phyloP scores from a whole-genome alignment of 37 sponge, comb jelly and placozoan species.

The Spongia lamella region DNA sequence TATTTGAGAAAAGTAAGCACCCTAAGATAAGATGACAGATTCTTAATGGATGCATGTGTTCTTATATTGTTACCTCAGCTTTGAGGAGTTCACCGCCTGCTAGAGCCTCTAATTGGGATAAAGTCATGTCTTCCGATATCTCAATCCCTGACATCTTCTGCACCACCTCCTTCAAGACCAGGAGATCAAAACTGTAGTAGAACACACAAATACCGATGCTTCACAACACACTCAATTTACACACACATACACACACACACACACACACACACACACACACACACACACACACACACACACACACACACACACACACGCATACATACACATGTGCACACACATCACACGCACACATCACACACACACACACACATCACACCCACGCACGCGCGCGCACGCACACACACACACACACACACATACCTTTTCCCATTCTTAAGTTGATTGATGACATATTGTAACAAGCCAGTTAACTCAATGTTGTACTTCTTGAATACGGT shows the following conservation, averaged over 20 bases:
- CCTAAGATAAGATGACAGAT: slow-evolving; percentile 27
- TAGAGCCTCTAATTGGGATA: slow-evolving; percentile 88
- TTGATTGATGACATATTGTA: slow-evolving; percentile 97
- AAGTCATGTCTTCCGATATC: slow-evolving; percentile 81
- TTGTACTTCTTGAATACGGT: slow-evolving; percentile 95
- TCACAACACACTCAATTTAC: background rate
- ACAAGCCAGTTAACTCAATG: slow-evolving; percentile 80
- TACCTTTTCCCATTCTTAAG: slow-evolving; percentile 96
- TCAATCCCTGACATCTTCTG: slow-evolving; percentile 98
- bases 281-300: slow-evolving; percentile 3
- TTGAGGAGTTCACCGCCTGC: slow-evolving; percentile 89
- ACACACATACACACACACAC: too few relatives aligned
- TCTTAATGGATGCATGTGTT: background rate
- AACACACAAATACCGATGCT: background rate
- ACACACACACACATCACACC: too few relatives aligned
- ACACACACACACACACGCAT: slow-evolving; percentile 74
- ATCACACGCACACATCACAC: too few relatives aligned
- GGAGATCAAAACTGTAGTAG: slow-evolving; percentile 79
- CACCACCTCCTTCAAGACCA: slow-evolving; percentile 94
- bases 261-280: slow-evolving; percentile 5
- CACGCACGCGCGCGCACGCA: slow-evolving; percentile 5
- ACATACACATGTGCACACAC: too few relatives aligned
- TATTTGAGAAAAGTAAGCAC: slow-evolving; percentile 84
- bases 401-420: too few relatives aligned
- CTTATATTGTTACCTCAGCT: slow-evolving; percentile 71